phyloP scores from a whole-genome alignment of 2,888 invertebrate species.

The Drosophila meridionalis region DNA sequence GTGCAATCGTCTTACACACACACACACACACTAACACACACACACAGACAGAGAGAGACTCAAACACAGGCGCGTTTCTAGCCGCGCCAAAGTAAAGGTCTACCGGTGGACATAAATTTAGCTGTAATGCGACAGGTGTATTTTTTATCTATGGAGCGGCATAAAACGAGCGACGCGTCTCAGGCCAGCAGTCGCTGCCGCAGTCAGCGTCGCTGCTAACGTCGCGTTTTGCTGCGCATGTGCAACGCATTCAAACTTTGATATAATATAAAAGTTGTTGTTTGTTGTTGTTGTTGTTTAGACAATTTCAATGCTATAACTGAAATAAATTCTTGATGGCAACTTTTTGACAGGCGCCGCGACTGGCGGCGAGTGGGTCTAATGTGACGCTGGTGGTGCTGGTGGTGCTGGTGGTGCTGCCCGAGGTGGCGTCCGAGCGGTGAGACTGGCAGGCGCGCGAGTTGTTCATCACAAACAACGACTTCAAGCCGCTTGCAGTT shows the following conservation, averaged over 20 bases:
- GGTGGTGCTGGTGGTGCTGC: slow-evolving; percentile 10
- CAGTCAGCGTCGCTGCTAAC: not conserved
- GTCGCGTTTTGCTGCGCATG: slow-evolving; percentile 62
- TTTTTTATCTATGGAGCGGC: slow-evolving; percentile 81
- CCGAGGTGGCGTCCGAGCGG: slow-evolving; percentile 1
- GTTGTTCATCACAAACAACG: slow-evolving; percentile 53
- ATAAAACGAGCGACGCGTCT: slow-evolving; percentile 62
- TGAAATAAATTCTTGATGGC: slow-evolving; percentile 72
- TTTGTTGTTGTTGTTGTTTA: slow-evolving; percentile 24
- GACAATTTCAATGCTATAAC: slow-evolving; percentile 73
- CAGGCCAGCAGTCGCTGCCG: slow-evolving; percentile 14
- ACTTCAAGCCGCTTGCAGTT: slow-evolving; percentile 61
- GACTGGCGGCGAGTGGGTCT: slow-evolving; percentile 36
- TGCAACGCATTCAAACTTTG: slow-evolving; percentile 74
- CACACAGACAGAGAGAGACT: slow-evolving; percentile 24
- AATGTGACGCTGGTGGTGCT: slow-evolving; percentile 13
- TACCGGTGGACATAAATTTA: slow-evolving; percentile 84
- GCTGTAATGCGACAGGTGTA: slow-evolving; percentile 84
- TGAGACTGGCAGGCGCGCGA: slow-evolving; percentile 37
- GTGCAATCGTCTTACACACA: slow-evolving; percentile 72
- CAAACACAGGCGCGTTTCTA: slow-evolving; percentile 69
- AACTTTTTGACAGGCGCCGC: slow-evolving; percentile 70
- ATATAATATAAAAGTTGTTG: slow-evolving; percentile 63
- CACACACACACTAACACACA: slow-evolving; percentile 30
- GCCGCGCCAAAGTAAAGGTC: slow-evolving; percentile 82